Base-by-base conservation (phyloP, 2,888 invertebrate species). In the Drosophila greeni region DNA sequence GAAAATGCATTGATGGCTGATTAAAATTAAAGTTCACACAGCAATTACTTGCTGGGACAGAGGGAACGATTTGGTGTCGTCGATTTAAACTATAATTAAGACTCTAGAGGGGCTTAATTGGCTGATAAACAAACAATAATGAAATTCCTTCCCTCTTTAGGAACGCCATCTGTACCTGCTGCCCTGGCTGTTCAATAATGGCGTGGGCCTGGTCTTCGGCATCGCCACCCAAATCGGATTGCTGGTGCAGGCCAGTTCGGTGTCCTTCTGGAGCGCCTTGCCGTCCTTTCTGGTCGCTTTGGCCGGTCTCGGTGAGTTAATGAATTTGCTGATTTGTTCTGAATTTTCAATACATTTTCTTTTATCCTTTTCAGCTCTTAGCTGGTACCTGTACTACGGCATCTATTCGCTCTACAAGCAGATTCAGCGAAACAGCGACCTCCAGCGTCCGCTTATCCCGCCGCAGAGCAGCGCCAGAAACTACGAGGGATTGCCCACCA, bases 141-240 rank as follows among this genome's bases (percentile, higher is more conserved):
- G 1, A 1, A 20, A 47, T 47, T 47, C 1, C 5, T 14, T 14
- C 5, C 43, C 9, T 14, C 9, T 14, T 47, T 53, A 85, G 85
- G 84, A 85, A 72, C 75, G 84, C 23, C 85, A 84, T 52, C 69
- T 82, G 54, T 61, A 82, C 61, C 45, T 85, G 48, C 60, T 84
- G 24, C 85, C 85, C 14, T 85, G 84, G 85, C 65, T 85, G 8
- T 66, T 85, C 31, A 83, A 82, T 55, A 71, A 74, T 18, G 76
- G 74, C 29, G 36, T 82, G 8, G 40, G 65, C 1, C 58, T 84
- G 26, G 33, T 66, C 26, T 61, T 77, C 7, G 70, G 57, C 56
- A 40, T 69, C 4, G 1, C 71, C 33, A 29, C 31, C 8, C 74
- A 74, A 47, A 53, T 70, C n/a, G 45, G 9, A 40, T 0, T 26